These are phyloP conservation scores for Pungitius pungitius DNA, from an alignment of 2,113 vertebrate genomes.

Conservation along the genomic window DNA sequence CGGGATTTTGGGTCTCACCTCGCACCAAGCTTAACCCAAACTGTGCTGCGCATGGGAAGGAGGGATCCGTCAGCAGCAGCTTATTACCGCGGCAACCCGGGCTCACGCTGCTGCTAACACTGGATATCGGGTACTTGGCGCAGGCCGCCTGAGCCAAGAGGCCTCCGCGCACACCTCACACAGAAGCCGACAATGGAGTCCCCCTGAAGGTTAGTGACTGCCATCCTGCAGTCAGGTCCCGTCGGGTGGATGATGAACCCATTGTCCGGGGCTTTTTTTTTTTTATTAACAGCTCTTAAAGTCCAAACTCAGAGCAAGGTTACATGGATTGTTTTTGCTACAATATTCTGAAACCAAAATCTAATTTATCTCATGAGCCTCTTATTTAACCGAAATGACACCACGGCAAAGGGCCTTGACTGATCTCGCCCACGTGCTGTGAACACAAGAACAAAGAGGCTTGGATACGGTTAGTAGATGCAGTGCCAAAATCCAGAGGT, in stretches of 20 bases:
- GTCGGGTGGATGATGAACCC: slow-evolving; percentile 36
- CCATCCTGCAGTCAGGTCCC: slow-evolving; percentile 18
- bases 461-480: slow-evolving; percentile 41
- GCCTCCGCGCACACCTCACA: slow-evolving; percentile 9
- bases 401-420: slow-evolving; percentile 36
- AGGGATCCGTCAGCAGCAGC: slow-evolving; percentile 66
- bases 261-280: not conserved
- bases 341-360: slow-evolving; percentile 19
- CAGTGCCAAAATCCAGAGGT: slow-evolving; percentile 43
- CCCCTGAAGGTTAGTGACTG: slow-evolving; percentile 20
- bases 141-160: slow-evolving; percentile 42
- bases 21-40: slow-evolving; percentile 34
- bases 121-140: slow-evolving; percentile 37
- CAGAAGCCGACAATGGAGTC: slow-evolving; percentile 39
- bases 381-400: slow-evolving; percentile 47
- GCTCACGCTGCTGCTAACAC: slow-evolving; percentile 51
- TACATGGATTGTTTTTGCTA: slow-evolving; percentile 38
- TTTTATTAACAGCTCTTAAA: slow-evolving; percentile 16
- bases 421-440: slow-evolving; percentile 36
- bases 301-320: slow-evolving; percentile 30
- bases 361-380: slow-evolving; percentile 29
- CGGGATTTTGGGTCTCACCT: slow-evolving; percentile 39
- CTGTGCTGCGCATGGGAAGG: slow-evolving; percentile 52
- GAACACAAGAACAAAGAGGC: slow-evolving; percentile 32
- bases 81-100: slow-evolving; percentile 60